Base-by-base conservation (phyloP, 2,888 invertebrate genomes). In the Labia minor region DNA sequence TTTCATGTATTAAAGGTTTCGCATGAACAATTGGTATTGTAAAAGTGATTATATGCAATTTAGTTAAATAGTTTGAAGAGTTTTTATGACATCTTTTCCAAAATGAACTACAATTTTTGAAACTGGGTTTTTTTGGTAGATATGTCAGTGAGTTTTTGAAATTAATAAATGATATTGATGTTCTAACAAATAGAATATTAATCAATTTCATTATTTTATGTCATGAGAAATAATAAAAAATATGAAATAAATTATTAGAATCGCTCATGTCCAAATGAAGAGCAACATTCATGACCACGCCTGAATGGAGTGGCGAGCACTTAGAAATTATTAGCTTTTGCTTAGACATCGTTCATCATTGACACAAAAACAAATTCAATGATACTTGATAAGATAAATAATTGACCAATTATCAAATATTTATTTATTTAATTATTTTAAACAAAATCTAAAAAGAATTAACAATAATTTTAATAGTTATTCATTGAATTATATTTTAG, bases 221-320 rank as follows among this genome's bases (percentile, higher is more conserved):
- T 49, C 49, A 49, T 49, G n/a, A 49, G 3, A 16, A 49, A 49
- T 4, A 16, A n/a, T 49, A 49, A 16, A 3, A 16, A 49, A 49
- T 11, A 14, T n/a, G n/a, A n/a, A n/a, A n/a, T n/a, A n/a, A n/a
- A n/a, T n/a, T n/a, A n/a, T n/a, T n/a, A n/a, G n/a, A n/a, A n/a
- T n/a, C n/a, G n/a, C n/a, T 16, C 49, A 49, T 3, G 49, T 26
- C 26, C 49, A 49, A n/a, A 3, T n/a, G n/a, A n/a, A n/a, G n/a
- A n/a, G n/a, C n/a, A n/a, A n/a, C n/a, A n/a, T 49, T 14, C 49
- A 49, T 49, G 49, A 49, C 49, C 49, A 49, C 49, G 49, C 49
- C 49, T 10, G 33, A 11, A 8, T 11, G 6, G 16, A 49, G 49
- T 16, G 49, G 16, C 16, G 14, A 14, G n/a, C 49, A 16, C 49